These are phyloP conservation scores for Deroplatys truncata DNA, from an alignment of 2,888 invertebrate genomes.

Conservation along the genomic window DNA sequence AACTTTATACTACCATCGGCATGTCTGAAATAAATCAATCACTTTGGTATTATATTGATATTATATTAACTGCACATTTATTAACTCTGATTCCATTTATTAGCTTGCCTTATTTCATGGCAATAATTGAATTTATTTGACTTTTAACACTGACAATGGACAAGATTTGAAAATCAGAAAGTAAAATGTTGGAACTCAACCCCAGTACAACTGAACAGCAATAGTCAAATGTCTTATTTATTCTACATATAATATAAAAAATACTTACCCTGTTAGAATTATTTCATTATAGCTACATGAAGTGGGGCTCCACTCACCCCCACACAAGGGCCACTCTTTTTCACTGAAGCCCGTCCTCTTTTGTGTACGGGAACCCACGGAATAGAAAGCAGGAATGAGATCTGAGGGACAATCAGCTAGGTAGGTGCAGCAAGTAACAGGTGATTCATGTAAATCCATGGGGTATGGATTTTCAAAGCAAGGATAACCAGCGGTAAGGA, in stretches of 20 bases:
- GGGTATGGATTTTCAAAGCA: slow-evolving; percentile 99
- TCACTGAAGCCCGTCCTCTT: slow-evolving; percentile 82
- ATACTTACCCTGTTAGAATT: slow-evolving; percentile 89
- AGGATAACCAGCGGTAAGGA: slow-evolving; percentile 92
- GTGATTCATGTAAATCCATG: slow-evolving; percentile 98
- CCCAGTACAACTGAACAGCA: too few relatives aligned
- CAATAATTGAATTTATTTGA: too few relatives aligned
- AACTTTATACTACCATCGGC: slow-evolving; percentile 98
- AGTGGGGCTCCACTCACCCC: slow-evolving; percentile 93
- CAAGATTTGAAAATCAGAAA: too few relatives aligned
- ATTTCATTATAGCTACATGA: slow-evolving; percentile 97
- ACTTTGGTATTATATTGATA: slow-evolving; percentile 21
- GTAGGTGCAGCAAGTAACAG: slow-evolving; percentile 95
- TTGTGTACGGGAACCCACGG: slow-evolving; percentile 73
- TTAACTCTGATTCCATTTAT: too few relatives aligned
- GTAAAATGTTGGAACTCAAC: too few relatives aligned
- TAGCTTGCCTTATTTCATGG: too few relatives aligned
- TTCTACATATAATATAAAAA: too few relatives aligned
- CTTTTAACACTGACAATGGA: too few relatives aligned
- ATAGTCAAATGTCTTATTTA: too few relatives aligned
- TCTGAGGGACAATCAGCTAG: slow-evolving; percentile 97
- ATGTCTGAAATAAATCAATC: slow-evolving; percentile 61
- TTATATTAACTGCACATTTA: too few relatives aligned
- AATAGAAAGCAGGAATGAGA: slow-evolving; percentile 96
- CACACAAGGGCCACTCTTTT: slow-evolving; percentile 93